Percentiles rank a stretch among this genome's conserved stretches.
Evolutionary conservation across 1,140 invertebrate species (phyloP).

Genomic region (Tenebrio molitor): DNA sequence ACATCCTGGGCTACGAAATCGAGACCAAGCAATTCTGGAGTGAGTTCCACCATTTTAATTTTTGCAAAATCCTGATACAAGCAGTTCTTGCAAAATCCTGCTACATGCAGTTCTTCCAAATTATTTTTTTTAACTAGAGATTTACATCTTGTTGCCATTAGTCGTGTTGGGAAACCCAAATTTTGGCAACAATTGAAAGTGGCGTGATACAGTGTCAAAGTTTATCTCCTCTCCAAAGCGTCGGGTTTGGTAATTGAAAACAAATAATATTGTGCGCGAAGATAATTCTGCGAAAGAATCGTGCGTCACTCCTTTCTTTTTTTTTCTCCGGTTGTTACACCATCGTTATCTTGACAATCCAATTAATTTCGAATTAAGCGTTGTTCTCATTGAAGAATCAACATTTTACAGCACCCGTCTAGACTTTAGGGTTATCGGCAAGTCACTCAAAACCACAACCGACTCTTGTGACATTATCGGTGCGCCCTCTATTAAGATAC

Average conservation of each 20-base stretch:
- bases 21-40: constrained; percentile 54
- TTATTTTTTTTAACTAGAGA: too few relatives aligned
- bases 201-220: not conserved
- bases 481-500: constrained; percentile 1
- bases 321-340: not conserved
- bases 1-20: constrained; percentile 54
- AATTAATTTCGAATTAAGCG: not conserved
- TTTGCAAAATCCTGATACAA: too few relatives aligned
- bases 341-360: not conserved
- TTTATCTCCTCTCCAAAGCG: not conserved
- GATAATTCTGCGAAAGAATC: not conserved
- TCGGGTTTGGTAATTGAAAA: not conserved
- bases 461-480: constrained; percentile 13
- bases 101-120: too few relatives aligned
- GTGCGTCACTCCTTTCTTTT: not conserved
- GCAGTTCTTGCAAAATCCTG: too few relatives aligned
- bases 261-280: not conserved
- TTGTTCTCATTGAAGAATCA: not conserved
- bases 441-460: not conserved
- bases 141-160: too few relatives aligned
- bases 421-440: constrained; percentile 1
- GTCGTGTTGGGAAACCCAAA: too few relatives aligned
- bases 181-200: too few relatives aligned
- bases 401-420: not conserved
- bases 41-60: too few relatives aligned